Evolutionary conservation across 2,113 vertebrate genomes (phyloP), one percentile per base, ranked within the genome.

Genomic region (Bos indicus): DNA sequence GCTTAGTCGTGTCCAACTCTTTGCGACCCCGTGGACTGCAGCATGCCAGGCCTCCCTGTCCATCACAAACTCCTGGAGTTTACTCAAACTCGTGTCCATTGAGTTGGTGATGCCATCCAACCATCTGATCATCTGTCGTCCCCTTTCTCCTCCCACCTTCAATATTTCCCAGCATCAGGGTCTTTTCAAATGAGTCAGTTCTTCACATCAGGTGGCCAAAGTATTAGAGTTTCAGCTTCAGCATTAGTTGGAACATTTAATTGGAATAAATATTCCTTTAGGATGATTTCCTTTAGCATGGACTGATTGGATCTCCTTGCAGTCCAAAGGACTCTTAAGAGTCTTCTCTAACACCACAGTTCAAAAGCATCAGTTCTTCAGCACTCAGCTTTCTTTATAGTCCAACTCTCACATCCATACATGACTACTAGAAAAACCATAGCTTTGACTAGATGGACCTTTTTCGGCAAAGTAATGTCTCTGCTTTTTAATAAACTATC

Each of bases 1-100:
- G 0, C 67, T 71, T 2, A 21, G n/a, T 40, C 1, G 0, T 71
- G 67, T 71, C n/a, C 1, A 0, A 40, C n/a, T 71, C 67, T 71
- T 21, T 71, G 19, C 11, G 0, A 71, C 9, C 11, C 19, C 19
- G 23, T 71, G 67, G n/a, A 71, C 67, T 23, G n/a, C n/a, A 71
- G 19, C 5, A 0, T 5, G 19, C 67, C 67, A 71, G 67, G 67
- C n/a, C 67, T 71, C n/a, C 67, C 67, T 71, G n/a, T 71, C 67
- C 10, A 71, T 40, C 19, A 71, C n/a, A 10, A 71, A 40, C 67
- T 40, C 67, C n/a, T 21, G 2, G 67, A 36, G n/a, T 71, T 40
- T 71, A 71, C 67, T 40, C 67, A 71, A 2, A 71, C n/a, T 71
- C n/a, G 12, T 71, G n/a, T 71, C n/a, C 67, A 40, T 71, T 36